Evolutionary conservation across 2,113 vertebrate genomes (phyloP).

Genomic region (Tyto alba): DNA sequence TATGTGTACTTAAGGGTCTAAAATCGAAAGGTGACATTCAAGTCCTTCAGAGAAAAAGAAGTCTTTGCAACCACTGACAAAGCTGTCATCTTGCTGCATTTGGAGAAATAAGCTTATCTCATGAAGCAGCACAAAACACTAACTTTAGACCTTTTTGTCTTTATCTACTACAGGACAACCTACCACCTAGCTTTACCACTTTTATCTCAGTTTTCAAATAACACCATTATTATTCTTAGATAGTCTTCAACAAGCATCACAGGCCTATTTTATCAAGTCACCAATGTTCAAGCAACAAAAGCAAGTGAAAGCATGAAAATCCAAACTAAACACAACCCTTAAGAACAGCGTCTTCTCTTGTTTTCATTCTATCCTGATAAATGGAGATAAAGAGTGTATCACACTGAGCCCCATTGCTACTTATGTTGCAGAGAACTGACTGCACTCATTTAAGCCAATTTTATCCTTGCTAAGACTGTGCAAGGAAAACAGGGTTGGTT

Average conservation of each 20-base stretch:
- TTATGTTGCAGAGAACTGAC: background rate
- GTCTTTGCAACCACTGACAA: background rate
- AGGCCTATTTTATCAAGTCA: background rate
- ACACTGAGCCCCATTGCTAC: background rate
- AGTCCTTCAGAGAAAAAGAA: background rate
- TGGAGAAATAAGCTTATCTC: background rate
- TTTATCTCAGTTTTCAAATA: background rate
- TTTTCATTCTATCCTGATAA: background rate
- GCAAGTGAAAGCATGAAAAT: background rate
- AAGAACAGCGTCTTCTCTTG: background rate
- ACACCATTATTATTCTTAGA: background rate
- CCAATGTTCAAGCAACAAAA: background rate
- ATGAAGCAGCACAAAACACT: background rate
- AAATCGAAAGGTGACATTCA: background rate
- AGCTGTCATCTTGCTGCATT: background rate
- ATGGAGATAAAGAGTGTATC: background rate
- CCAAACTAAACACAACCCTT: background rate
- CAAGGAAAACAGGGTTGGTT: background rate
- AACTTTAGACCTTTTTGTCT: background rate
- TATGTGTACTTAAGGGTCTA: background rate
- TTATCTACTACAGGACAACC: background rate
- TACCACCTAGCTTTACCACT: background rate
- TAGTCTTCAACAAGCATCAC: background rate
- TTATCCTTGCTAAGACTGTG: background rate
- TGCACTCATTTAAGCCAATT: background rate